A percentile compares a stretch with the other conserved stretches of the same genome.
phyloP scores from a whole-genome alignment of 1,140 invertebrate species.

The Caenorhabditis remanei region DNA sequence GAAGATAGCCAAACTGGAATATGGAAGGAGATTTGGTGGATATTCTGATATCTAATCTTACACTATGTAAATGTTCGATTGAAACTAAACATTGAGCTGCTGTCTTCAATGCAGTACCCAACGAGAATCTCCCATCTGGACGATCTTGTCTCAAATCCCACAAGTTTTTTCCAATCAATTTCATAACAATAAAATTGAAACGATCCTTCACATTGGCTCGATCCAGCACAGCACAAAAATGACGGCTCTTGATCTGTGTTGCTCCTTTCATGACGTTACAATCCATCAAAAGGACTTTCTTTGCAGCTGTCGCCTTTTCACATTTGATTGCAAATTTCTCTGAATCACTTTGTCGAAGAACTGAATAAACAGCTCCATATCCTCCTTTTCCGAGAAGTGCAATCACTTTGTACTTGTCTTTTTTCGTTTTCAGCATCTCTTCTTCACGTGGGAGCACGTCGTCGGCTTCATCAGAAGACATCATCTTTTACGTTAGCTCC shows the following conservation, averaged over 20 bases:
- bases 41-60: background rate
- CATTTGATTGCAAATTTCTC: slow-evolving; percentile 61
- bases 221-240: slow-evolving; percentile 53
- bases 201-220: slow-evolving; percentile 41
- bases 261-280: slow-evolving; percentile 45
- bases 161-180: slow-evolving; percentile 59
- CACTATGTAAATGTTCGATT: slow-evolving; percentile 46
- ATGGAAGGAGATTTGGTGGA: background rate
- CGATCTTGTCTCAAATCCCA: slow-evolving; percentile 60
- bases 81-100: slow-evolving; percentile 49
- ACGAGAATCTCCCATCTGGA: slow-evolving; percentile 11
- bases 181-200: slow-evolving; percentile 62
- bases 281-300: slow-evolving; percentile 58
- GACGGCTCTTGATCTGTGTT: slow-evolving; percentile 41
- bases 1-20: slow-evolving; percentile 60
- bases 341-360: slow-evolving; percentile 10
- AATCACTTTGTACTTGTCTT: slow-evolving; percentile 20
- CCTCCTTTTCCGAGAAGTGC: slow-evolving; percentile 58
- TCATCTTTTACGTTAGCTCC: background rate
- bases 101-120: slow-evolving; percentile 50
- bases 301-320: slow-evolving; percentile 28
- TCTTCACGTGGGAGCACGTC: slow-evolving; percentile 7
- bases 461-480: slow-evolving; percentile 23
- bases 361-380: slow-evolving; percentile 61
- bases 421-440: slow-evolving; percentile 18